Percentiles rank a stretch among this genome's conserved stretches.
phyloP scores from a whole-genome alignment of 2,797 vertebrate genomes.

The Vireo griseus region DNA sequence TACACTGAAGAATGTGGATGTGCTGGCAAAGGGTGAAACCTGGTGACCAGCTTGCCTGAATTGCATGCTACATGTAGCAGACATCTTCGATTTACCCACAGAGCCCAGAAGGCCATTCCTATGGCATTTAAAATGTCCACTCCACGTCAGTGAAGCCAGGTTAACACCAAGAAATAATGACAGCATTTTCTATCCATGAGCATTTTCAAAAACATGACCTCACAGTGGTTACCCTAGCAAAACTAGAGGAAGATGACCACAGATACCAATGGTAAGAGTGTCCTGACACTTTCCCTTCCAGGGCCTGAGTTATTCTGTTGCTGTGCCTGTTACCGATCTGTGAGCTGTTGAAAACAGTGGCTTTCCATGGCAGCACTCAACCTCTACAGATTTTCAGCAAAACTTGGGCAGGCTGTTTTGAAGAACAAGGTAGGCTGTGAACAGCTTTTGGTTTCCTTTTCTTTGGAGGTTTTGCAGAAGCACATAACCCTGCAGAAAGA shows the following conservation, averaged over 20 bases:
- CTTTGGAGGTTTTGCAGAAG: neutral
- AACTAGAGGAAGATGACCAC: neutral
- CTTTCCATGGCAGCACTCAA: neutral
- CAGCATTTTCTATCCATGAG: neutral
- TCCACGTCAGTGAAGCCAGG: neutral
- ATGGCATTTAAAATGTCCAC: neutral
- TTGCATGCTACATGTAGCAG: accelerated
- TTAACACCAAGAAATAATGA: neutral
- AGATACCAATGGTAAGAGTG: neutral
- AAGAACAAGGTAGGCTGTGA: constrained; percentile 9
- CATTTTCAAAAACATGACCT: neutral
- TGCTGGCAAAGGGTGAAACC: neutral
- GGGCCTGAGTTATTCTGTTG: neutral
- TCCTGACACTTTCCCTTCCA: neutral
- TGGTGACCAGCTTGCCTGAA: neutral
- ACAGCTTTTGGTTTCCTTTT: neutral
- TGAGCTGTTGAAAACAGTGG: neutral
- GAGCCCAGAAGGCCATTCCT: neutral
- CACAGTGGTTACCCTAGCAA: neutral
- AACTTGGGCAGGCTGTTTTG: neutral
- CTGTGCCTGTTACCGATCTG: neutral
- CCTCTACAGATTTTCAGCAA: neutral
- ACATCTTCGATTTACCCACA: neutral
- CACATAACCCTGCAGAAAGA: neutral
- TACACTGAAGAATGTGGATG: neutral